Conservation (phyloP, 2,113 vertebrate species). For the Thinocorus orbignyianus region DNA sequence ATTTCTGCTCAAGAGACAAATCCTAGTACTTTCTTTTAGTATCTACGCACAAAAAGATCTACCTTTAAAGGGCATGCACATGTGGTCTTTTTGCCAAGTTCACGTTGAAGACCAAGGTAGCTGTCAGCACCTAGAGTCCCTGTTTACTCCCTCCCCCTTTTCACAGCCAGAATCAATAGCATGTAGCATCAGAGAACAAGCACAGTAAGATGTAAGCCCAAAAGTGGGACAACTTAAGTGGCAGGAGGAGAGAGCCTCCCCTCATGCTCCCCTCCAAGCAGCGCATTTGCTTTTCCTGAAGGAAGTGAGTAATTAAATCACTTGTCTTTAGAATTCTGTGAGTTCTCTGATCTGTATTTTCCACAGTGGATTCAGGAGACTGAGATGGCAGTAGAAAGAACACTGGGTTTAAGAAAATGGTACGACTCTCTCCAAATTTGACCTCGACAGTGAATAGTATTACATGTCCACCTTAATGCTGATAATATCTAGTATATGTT, state of each 20-base stretch:
- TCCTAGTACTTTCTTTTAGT: not conserved
- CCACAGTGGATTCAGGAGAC: not conserved
- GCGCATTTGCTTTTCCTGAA: not conserved
- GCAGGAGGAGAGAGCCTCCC: not conserved
- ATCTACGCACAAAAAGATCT: too few relatives aligned
- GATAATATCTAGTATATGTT: too few relatives aligned
- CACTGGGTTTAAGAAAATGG: not conserved
- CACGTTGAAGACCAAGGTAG: not conserved
- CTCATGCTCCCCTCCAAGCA: not conserved
- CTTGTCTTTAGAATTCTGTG: not conserved
- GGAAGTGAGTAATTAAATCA: not conserved
- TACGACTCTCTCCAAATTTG: not conserved
- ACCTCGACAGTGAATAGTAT: not conserved
- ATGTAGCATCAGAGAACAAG: not conserved
- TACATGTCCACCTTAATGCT: not conserved
- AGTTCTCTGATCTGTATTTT: not conserved
- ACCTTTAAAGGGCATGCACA: fast-evolving
- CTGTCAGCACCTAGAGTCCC: not conserved
- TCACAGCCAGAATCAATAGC: not conserved
- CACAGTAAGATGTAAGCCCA: fast-evolving
- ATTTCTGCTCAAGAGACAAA: not conserved
- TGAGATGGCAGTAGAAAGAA: not conserved
- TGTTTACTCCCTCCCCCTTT: not conserved
- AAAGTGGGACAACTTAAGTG: not conserved
- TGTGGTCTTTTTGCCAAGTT: too few relatives aligned